Conservation (phyloP, 2,797 vertebrate genomes). For the Myripristis jacobus region DNA sequence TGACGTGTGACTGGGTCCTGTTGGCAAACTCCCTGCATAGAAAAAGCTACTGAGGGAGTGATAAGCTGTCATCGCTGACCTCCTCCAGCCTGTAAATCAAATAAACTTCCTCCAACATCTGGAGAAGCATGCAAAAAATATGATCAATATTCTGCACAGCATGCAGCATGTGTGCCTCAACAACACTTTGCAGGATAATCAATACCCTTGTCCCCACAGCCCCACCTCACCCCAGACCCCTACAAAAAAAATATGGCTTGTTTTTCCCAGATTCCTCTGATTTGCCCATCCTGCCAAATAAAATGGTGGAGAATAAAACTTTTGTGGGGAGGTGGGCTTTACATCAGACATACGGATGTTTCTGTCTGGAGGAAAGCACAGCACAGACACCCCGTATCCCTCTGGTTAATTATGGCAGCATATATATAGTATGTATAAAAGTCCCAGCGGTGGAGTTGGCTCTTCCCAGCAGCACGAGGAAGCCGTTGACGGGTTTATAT, state of each 20-base stretch:
- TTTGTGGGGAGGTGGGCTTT: too few relatives aligned
- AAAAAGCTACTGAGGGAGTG: slow-evolving; percentile 46
- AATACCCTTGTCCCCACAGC: slow-evolving; percentile 21
- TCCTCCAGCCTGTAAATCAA: slow-evolving; percentile 73
- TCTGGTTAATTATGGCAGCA: slow-evolving; percentile 46
- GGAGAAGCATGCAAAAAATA: slow-evolving; percentile 72
- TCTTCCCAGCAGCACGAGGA: slow-evolving; percentile 21
- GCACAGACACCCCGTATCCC: slow-evolving; percentile 15
- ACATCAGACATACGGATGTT: background rate
- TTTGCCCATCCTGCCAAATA: slow-evolving; percentile 36
- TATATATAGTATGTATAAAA: slow-evolving; percentile 56
- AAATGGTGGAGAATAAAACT: slow-evolving; percentile 14
- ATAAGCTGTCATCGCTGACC: slow-evolving; percentile 23
- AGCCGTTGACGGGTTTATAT: slow-evolving; percentile 51
- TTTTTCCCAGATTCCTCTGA: slow-evolving; percentile 10
- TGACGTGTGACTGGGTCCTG: too few relatives aligned
- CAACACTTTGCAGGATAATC: slow-evolving; percentile 53
- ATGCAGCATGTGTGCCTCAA: slow-evolving; percentile 18
- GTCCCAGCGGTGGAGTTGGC: slow-evolving; percentile 19
- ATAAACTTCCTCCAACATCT: slow-evolving; percentile 76
- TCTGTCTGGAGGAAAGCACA: slow-evolving; percentile 22
- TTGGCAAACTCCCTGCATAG: background rate
- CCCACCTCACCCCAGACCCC: slow-evolving; percentile 9
- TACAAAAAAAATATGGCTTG: slow-evolving; percentile 26
- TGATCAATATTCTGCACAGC: slow-evolving; percentile 74